Base-by-base conservation (phyloP, 1,140 invertebrate genomes). In the Achroia grisella region DNA sequence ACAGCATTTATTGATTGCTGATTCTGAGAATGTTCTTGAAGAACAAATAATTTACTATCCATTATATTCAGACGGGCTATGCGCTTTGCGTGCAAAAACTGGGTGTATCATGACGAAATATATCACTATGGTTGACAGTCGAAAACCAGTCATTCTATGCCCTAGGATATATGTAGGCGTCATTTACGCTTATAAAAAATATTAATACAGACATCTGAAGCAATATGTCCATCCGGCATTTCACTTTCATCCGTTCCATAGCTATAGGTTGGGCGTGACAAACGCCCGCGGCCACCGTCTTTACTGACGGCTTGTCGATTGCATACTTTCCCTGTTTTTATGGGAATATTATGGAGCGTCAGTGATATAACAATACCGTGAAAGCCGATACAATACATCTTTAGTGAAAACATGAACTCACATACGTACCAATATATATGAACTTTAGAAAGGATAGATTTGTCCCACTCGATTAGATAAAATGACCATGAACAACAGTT, bases 281-380 rank as follows among this genome's bases (percentile, higher is more conserved):
- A 48, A 34, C 48, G 62, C 61, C 54, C 49, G 71, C 62, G 68
- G 66, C 67, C 62, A 64, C 67, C 35, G 48, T 44, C 48, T 48
- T 42, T 29, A 59, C 49, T 45, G 57, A 52, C 52, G 57, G 49
- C 49, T 49, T 48, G 54, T 55, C 67, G 52, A 75, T 78, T 71
- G 67, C 57, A 77, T 62, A 81, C 77, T 81, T 79, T 81, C 71
- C 77, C 75, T 70, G 74, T 78, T 81, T 77, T 81, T 75, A 77
- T 77, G 71, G 68, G 71, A 80, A 69, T 66, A 56, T 58, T 50
- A 65, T 56, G 56, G 65, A 61, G 49, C 59, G 46, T 56, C 48
- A 56, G 59, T 68, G 48, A 69, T 48, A 56, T 64, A 76, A 66
- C 50, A 66, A 63, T 62, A 66, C 56, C 56, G 66, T 68, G 72